Percentiles rank a stretch among this genome's conserved stretches.
Evolutionary conservation across 2,888 invertebrate species (phyloP).

Genomic region (Halictus ligatus): DNA sequence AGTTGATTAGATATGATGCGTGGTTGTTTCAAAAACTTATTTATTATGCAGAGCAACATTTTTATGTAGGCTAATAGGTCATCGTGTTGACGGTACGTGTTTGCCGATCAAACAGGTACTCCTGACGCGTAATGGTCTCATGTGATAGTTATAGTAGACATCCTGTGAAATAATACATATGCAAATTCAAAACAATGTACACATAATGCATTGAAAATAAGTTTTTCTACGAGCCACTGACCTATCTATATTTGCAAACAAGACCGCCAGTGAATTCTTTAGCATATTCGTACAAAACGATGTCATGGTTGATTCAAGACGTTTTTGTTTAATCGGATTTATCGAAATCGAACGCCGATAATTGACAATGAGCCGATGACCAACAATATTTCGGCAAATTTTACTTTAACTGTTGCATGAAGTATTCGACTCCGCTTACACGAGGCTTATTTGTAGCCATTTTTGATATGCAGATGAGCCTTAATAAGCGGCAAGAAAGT

Average conservation of each 20-base stretch:
- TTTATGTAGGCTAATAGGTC: constrained; percentile 10
- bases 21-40: background rate
- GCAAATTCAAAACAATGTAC: background rate
- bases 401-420: too few relatives aligned
- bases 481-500: constrained; percentile 28
- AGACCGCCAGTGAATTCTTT: background rate
- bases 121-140: background rate
- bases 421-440: background rate
- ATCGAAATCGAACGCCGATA: background rate
- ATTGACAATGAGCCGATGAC: background rate
- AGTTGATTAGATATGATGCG: too few relatives aligned
- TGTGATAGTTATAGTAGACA: background rate
- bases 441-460: constrained; percentile 17
- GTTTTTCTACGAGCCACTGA: background rate
- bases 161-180: background rate
- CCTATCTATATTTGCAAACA: background rate
- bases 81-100: background rate
- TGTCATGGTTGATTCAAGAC: background rate
- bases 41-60: background rate
- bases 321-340: background rate
- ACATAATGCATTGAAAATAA: background rate
- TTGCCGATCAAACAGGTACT: background rate
- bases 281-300: background rate
- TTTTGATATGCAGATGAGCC: constrained; percentile 13
- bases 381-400: too few relatives aligned